Percentiles rank a stretch among this genome's conserved stretches.
Conservation (phyloP, 2,113 vertebrate species). For the Pluvianellus socialis region DNA sequence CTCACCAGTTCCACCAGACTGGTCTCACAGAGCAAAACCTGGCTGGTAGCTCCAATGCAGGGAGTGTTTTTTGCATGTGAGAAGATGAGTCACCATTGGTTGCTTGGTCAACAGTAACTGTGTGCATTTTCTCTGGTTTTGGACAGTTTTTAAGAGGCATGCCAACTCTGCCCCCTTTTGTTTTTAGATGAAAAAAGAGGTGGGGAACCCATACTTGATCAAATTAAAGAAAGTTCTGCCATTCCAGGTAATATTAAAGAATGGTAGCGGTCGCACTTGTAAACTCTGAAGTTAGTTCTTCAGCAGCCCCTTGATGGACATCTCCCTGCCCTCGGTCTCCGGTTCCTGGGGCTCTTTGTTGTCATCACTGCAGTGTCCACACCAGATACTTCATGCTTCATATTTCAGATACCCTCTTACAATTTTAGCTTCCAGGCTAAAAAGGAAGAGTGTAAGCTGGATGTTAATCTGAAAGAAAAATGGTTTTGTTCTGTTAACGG, state of each 20-base stretch:
- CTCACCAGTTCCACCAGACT: slow-evolving; percentile 39
- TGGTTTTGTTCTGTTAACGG: background rate
- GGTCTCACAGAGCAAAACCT: background rate
- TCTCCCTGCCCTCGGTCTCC: background rate
- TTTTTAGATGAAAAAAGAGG: background rate
- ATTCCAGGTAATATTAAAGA: background rate
- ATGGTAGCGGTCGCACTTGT: rapidly evolving
- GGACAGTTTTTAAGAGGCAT: background rate
- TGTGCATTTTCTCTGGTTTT: background rate
- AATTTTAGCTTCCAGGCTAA: background rate
- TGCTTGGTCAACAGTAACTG: slow-evolving; percentile 3
- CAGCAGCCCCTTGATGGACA: rapidly evolving
- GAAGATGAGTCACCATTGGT: slow-evolving; percentile 7
- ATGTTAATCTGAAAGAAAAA: background rate
- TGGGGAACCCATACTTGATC: background rate
- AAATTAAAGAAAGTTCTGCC: background rate
- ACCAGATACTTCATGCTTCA: background rate
- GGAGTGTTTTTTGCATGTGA: background rate
- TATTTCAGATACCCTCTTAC: background rate
- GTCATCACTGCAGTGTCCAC: background rate
- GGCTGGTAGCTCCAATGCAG: background rate
- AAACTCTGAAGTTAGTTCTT: background rate
- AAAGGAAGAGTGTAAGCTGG: background rate
- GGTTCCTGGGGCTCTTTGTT: background rate
- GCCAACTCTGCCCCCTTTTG: background rate